Evolutionary conservation across 2,113 vertebrate genomes (phyloP).

Genomic region (Lagopus muta): DNA sequence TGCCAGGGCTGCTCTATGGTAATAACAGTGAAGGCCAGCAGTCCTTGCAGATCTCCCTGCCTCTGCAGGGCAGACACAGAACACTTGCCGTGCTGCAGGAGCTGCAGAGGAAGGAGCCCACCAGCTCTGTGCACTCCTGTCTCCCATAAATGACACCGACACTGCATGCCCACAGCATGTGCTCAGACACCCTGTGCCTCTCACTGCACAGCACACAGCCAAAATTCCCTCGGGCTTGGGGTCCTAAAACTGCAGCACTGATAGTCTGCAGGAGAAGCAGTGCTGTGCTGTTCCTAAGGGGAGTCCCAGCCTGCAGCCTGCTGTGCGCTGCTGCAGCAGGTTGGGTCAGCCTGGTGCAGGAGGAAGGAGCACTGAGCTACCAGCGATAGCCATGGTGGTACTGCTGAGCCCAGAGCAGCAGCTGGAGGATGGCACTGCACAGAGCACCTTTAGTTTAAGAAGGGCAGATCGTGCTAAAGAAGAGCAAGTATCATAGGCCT

Average conservation of each 20-base stretch:
- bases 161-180: no score
- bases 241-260: neutral
- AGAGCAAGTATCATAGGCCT: neutral
- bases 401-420: neutral
- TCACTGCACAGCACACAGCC: rapidly evolving
- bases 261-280: neutral
- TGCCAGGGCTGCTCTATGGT: no score
- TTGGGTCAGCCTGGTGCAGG: no score
- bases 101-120: neutral
- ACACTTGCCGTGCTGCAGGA: neutral
- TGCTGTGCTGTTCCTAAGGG: neutral
- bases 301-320: neutral
- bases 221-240: no score
- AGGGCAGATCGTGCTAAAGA: rapidly evolving
- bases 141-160: no score
- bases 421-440: neutral
- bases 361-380: neutral
- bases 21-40: neutral
- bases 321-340: no score
- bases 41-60: neutral
- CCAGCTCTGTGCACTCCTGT: rapidly evolving
- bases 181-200: no score
- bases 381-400: neutral
- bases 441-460: neutral
- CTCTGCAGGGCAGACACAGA: no score